A percentile compares a stretch with the other conserved stretches of the same genome.
Conservation (phyloP, 2,797 vertebrate genomes). For the Xenentodon cancila region DNA sequence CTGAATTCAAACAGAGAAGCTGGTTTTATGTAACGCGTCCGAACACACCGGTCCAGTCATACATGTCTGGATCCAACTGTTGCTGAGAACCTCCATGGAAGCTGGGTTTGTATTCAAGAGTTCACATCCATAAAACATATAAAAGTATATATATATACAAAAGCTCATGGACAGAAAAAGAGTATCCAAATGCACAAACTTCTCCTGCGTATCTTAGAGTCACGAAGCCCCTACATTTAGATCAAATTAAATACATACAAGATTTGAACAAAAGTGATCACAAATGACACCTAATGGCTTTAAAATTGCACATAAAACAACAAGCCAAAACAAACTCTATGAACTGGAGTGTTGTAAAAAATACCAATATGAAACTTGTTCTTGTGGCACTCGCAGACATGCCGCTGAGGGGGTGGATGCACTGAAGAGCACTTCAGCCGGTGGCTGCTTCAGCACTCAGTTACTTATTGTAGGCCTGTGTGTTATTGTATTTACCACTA, state of each 20-base stretch:
- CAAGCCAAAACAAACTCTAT: constrained; percentile 55
- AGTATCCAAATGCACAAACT: neutral
- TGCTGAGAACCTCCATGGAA: neutral
- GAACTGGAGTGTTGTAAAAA: constrained; percentile 31
- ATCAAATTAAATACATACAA: constrained; percentile 46
- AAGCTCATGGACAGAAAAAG: too few relatives aligned
- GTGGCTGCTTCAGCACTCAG: constrained; percentile 19
- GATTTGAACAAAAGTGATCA: constrained; percentile 29
- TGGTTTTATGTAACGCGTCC: constrained; percentile 46
- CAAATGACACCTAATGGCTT: constrained; percentile 33
- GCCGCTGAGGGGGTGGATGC: constrained; percentile 36
- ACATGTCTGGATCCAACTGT: constrained; percentile 1
- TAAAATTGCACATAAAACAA: constrained; percentile 21
- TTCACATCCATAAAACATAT: neutral
- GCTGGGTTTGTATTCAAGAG: neutral
- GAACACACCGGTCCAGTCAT: neutral
- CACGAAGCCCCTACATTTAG: constrained; percentile 9
- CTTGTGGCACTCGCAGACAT: constrained; percentile 37
- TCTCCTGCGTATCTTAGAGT: constrained; percentile 15
- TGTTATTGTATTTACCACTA: constrained; percentile 20
- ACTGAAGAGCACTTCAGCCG: constrained; percentile 40
- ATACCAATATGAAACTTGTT: constrained; percentile 41
- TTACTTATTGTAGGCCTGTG: constrained; percentile 6
- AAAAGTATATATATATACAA: constrained; percentile 1
- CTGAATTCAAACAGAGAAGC: constrained; percentile 17